Base-by-base conservation (phyloP, 2,797 vertebrate genomes). In the Sandelia bainsii region DNA sequence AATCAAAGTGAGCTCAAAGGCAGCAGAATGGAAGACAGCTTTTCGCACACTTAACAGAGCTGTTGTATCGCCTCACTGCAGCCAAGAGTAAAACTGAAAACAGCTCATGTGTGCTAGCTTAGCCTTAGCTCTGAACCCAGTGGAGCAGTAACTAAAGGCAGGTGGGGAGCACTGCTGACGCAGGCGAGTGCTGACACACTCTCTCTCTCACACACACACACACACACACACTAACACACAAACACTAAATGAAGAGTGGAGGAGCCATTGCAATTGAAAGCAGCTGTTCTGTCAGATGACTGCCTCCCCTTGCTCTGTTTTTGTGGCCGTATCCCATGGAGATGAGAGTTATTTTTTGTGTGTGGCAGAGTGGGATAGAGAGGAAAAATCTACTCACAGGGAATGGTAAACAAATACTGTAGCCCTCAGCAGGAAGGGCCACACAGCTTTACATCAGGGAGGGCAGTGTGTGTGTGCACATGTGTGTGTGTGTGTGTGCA, bases 361-460 rank as follows among this genome's bases (percentile, higher is more conserved):
- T 92, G 93, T 93, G 88, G 87, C 88, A 85, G 80, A 2, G 14
- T 68, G 65, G 85, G 72, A 91, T 62, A 73, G 87, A 92, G 90
- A 89, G 94, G 93, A 94, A 95, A 95, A 95, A 93, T 90, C 91
- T 87, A 81, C 92, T 95, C 93, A 94, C 75, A 71, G 86, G 80
- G 81, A 90, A 90, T 82, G 87, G 87, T 91, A 94, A 93, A 94
- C 92, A 93, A 93, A 93, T 83, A 87, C 77, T 83, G 83, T 48
- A 83, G 83, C 79, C 59, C 81, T 88, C 85, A 79, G 87, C 85
- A 88, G 89, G 82, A 86, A 86, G 81, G 84, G 82, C 85, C 87
- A 83, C 87, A 90, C 79, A 77, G 80, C 78, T 77, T 86, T 75
- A 90, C 85, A 91, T 83, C 81, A 75, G 87, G 76, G 80, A 60